Conservation (phyloP, 2,113 vertebrate species). For the Helogale parvula region DNA sequence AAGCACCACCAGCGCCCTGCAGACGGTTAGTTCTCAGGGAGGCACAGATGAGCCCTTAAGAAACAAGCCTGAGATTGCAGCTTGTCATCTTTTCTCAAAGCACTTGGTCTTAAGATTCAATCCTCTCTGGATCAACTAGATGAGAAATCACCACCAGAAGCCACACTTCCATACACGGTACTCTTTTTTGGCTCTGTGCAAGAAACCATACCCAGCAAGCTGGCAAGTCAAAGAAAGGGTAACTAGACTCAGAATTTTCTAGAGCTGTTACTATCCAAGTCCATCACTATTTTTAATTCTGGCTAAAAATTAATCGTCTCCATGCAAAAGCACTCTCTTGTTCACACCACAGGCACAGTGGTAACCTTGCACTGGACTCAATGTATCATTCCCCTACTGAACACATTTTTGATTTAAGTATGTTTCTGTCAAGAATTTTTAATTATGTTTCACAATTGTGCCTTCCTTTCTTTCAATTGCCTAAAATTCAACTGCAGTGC, state of each 20-base stretch:
- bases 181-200: background rate
- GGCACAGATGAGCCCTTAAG: background rate
- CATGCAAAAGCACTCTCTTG: background rate
- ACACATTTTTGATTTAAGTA: background rate
- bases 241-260: background rate
- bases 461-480: conserved; percentile 52
- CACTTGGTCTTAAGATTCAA: background rate
- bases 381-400: background rate
- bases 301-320: background rate
- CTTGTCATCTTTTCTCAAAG: background rate
- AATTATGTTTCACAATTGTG: conserved; percentile 55
- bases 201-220: background rate
- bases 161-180: background rate
- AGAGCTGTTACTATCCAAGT: background rate
- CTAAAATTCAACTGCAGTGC: conserved; percentile 21
- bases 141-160: background rate
- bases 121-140: background rate
- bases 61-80: background rate
- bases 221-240: background rate
- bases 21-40: background rate
- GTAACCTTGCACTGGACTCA: background rate
- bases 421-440: conserved; percentile 55
- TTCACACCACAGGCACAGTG: background rate
- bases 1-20: background rate
- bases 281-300: background rate